phyloP scores from a whole-genome alignment of 2,113 vertebrate species.

The Condylura cristata region DNA sequence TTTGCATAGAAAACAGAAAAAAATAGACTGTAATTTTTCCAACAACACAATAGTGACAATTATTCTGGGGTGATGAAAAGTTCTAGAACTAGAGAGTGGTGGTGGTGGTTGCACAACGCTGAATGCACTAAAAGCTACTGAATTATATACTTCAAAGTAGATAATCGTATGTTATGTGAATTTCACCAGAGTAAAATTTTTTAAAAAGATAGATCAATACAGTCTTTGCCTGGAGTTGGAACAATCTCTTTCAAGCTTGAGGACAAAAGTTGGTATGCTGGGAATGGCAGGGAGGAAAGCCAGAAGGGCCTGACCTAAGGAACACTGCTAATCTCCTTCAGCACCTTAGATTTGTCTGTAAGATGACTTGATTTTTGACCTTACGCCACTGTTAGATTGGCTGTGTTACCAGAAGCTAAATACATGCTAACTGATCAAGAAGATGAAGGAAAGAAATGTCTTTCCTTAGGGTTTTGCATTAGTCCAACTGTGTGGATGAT shows the following conservation, averaged over 20 bases:
- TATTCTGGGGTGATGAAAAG: not conserved
- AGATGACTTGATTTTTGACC: not conserved
- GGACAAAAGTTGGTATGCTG: not conserved
- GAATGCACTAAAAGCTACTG: not conserved
- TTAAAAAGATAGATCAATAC: not conserved
- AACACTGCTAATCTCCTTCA: not conserved
- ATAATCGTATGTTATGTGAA: not conserved
- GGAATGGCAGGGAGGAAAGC: not conserved
- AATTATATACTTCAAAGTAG: not conserved
- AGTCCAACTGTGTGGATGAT: not conserved
- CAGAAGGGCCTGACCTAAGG: not conserved
- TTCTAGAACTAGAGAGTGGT: not conserved
- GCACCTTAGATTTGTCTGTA: not conserved
- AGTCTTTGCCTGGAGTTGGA: not conserved
- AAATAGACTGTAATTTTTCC: too few species aligned
- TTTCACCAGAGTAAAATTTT: not conserved
- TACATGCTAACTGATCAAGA: not conserved
- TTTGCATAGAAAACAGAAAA: too few species aligned
- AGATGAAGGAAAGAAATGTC: not conserved
- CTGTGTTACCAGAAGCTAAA: not conserved
- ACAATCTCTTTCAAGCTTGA: not conserved
- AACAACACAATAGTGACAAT: too few species aligned
- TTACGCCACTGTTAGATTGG: not conserved
- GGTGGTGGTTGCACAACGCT: not conserved
- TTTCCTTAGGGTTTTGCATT: not conserved